Percentiles rank a stretch among this genome's conserved stretches.
Evolutionary conservation across 2,113 vertebrate species (phyloP).

Genomic region (Meleagris gallopavo): DNA sequence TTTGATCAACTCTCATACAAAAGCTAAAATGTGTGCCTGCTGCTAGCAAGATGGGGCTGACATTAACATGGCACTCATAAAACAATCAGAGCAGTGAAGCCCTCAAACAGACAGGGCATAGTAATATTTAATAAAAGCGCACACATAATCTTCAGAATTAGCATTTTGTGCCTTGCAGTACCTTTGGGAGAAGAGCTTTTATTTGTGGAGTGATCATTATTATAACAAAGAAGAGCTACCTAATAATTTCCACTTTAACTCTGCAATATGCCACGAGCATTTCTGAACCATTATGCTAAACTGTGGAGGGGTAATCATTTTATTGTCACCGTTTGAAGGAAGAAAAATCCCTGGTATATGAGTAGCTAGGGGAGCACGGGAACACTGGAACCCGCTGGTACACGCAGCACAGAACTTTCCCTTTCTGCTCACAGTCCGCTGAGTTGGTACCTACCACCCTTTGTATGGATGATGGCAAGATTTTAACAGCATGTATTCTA

Average conservation of each 20-base stretch:
- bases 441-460: neutral
- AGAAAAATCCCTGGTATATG: constrained; percentile 79
- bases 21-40: constrained; percentile 87
- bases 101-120: constrained; percentile 91
- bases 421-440: neutral
- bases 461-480: neutral
- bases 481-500: neutral
- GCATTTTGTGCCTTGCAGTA: constrained; percentile 90
- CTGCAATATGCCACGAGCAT: constrained; percentile 84
- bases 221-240: constrained; percentile 88
- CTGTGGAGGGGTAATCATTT: constrained; percentile 84
- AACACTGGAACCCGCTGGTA: neutral
- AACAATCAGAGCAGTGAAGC: constrained; percentile 92
- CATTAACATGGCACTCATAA: constrained; percentile 99
- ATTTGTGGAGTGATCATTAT: constrained; percentile 90
- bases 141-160: constrained; percentile 98
- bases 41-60: constrained; percentile 92
- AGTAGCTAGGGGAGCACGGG: constrained; percentile 59
- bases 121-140: constrained; percentile 99
- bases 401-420: constrained; percentile 21
- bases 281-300: constrained; percentile 89
- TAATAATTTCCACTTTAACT: constrained; percentile 88
- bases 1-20: constrained; percentile 94
- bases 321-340: constrained; percentile 84
- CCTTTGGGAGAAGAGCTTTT: constrained; percentile 92